Evolutionary conservation across 2,888 invertebrate species (phyloP).

Genomic region (Cheilosia vulpina): DNA sequence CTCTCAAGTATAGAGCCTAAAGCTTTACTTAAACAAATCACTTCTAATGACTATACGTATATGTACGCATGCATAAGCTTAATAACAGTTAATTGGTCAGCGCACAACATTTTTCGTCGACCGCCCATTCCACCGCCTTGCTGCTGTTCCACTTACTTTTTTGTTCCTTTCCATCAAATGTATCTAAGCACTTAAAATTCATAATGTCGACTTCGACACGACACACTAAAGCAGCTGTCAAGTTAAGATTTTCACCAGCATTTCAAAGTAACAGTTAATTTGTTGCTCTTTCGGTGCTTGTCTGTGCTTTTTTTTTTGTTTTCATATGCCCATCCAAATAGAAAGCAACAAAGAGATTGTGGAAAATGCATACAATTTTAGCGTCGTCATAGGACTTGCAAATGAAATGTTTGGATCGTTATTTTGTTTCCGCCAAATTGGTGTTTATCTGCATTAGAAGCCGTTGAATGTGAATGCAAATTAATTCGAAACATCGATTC

Average conservation of each 20-base stretch:
- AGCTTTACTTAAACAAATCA: conserved; percentile 1
- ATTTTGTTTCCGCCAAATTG: not conserved
- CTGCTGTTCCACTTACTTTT: conserved; percentile 4
- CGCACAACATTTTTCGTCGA: not conserved
- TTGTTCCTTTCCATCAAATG: not conserved
- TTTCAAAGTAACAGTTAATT: conserved; percentile 35
- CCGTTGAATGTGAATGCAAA: conserved; percentile 47
- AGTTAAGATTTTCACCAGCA: conserved; percentile 41
- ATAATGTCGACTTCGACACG: not conserved
- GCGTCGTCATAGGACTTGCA: conserved; percentile 30
- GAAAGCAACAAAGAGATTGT: conserved; percentile 24
- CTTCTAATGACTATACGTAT: conserved; percentile 1
- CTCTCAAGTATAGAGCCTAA: not conserved
- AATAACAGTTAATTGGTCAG: conserved; percentile 12
- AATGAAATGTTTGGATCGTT: conserved; percentile 11
- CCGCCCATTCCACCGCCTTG: not conserved
- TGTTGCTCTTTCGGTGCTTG: not conserved
- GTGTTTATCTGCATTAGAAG: not conserved
- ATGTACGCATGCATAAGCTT: not conserved
- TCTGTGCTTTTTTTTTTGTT: not conserved
- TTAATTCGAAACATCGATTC: conserved; percentile 22
- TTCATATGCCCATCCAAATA: conserved; percentile 8
- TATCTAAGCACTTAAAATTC: conserved; percentile 37
- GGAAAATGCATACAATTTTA: conserved; percentile 51
- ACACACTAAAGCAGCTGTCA: conserved; percentile 24